phyloP scores from a whole-genome alignment of 2,888 invertebrate species.

The Chloroclystis v-ata region DNA sequence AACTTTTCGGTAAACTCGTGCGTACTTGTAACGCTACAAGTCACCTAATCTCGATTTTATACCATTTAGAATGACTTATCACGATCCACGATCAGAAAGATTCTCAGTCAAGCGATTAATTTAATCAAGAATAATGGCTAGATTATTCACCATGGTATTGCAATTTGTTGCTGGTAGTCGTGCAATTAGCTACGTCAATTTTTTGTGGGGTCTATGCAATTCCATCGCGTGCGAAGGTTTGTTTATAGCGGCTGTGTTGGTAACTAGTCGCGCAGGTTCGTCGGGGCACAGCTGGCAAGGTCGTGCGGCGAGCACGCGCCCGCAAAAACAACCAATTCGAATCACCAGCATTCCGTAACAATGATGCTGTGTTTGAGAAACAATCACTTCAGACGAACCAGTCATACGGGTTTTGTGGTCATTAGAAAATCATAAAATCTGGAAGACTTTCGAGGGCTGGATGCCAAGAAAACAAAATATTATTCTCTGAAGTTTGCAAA shows the following conservation, averaged over 20 bases:
- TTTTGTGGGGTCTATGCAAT: slow-evolving; percentile 35
- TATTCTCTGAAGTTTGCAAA: slow-evolving; percentile 1
- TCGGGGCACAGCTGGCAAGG: slow-evolving; percentile 66
- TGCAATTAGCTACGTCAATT: slow-evolving; percentile 23
- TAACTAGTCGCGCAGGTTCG: slow-evolving; percentile 66
- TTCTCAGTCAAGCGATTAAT: not conserved
- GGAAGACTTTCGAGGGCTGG: slow-evolving; percentile 5
- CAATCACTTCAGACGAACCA: slow-evolving; percentile 21
- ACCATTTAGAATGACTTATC: not conserved
- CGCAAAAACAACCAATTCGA: slow-evolving; percentile 60
- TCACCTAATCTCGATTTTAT: not conserved
- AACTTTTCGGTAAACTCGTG: slow-evolving; percentile 9
- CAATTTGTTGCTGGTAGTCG: slow-evolving; percentile 17
- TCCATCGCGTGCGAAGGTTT: slow-evolving; percentile 65
- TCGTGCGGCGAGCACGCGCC: slow-evolving; percentile 58
- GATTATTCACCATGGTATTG: slow-evolving; percentile 7
- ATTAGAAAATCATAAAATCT: slow-evolving; percentile 22
- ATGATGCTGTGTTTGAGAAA: slow-evolving; percentile 47
- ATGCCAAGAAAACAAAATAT: not conserved
- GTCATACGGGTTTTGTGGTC: slow-evolving; percentile 9
- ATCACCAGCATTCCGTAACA: slow-evolving; percentile 49
- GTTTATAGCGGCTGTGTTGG: slow-evolving; percentile 52
- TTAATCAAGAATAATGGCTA: slow-evolving; percentile 6
- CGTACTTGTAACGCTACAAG: slow-evolving; percentile 13
- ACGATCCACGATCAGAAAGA: not conserved